Conservation (phyloP, 2,888 invertebrate genomes). For the Limnephilus auricula region DNA sequence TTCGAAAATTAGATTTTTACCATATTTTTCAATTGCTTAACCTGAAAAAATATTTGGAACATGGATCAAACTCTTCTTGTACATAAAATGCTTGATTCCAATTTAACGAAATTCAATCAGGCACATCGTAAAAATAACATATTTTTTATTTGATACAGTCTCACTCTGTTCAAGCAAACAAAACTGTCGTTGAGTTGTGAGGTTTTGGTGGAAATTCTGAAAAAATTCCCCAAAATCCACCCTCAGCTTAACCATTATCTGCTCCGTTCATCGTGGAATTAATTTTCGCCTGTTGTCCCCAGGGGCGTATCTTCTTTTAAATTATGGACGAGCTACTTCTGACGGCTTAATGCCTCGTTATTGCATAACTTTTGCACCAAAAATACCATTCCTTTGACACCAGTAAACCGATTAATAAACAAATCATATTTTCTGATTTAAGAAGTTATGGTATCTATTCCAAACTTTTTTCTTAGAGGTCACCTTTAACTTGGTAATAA, state of each 20-base stretch:
- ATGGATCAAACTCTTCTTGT: too few relatives aligned
- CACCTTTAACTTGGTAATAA: too few relatives aligned
- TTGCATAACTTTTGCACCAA: not conserved
- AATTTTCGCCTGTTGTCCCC: conserved; percentile 20
- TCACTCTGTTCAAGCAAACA: conserved; percentile 15
- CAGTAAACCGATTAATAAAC: not conserved
- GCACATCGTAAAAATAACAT: not conserved
- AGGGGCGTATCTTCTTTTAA: not conserved
- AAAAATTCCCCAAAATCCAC: not conserved
- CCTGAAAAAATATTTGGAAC: too few relatives aligned
- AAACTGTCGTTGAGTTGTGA: conserved; percentile 37
- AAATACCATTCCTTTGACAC: not conserved
- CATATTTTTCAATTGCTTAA: too few relatives aligned
- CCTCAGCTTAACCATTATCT: not conserved
- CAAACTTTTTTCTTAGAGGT: not conserved
- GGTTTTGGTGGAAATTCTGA: conserved; percentile 28
- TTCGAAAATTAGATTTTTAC: too few relatives aligned
- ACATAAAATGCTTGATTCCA: not conserved
- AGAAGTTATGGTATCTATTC: not conserved
- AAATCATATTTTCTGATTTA: not conserved
- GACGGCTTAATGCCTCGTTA: not conserved
- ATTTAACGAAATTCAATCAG: conserved; percentile 2
- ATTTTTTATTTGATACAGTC: conserved; percentile 33
- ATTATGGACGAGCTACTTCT: not conserved
- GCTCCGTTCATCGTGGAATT: conserved; percentile 20